Evolutionary conservation across 2,113 vertebrate species (phyloP), one percentile per base, ranked within the genome.

Genomic region (Oceanites oceanicus): DNA sequence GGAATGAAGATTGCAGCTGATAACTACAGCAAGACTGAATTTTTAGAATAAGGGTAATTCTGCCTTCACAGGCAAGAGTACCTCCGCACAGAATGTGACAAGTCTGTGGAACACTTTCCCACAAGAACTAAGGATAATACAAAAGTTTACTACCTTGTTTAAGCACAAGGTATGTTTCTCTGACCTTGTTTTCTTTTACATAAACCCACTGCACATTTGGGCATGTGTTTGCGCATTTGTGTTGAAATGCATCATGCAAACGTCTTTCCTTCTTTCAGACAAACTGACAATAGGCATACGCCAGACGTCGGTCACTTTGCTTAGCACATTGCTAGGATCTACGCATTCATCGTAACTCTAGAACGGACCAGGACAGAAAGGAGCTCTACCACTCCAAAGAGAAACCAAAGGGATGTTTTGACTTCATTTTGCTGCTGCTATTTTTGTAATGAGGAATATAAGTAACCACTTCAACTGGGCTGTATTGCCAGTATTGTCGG

Each of bases 221-320:
- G 23, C 2, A 0, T 6, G 36, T 52, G 50, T 34, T 67, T 40
- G 38, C 2, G 0, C 15, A 13, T 74, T 44, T 45, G 17, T 42
- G 21, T 21, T 30, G 32, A 65, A 77, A 40, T 40, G 34, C 32
- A 73, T 44, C 9, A 10, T 6, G 22, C 10, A 56, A 50, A 59
- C 25, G 20, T 88, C 74, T 27, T 50, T 55, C 45, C n/a, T n/a
- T 55, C 45, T 32, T n/a, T 15, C 40, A 74, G 66, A 47, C 34
- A 89, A 78, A 61, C 3, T 42, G 61, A 70, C 74, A 66, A 30
- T 10, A 78, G 55, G 40, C 13, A 19, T 20, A 6, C 2, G 1
- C 27, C 32, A 68, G 78, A 45, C 0, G 0, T 15, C 1, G 2
- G 15, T 29, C 58, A 16, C 65, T 44, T 50, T 12, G n/a, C 20